These are phyloP conservation scores for Drosophila conformis DNA, from an alignment of 2,888 invertebrate genomes.

Conservation along the genomic window DNA sequence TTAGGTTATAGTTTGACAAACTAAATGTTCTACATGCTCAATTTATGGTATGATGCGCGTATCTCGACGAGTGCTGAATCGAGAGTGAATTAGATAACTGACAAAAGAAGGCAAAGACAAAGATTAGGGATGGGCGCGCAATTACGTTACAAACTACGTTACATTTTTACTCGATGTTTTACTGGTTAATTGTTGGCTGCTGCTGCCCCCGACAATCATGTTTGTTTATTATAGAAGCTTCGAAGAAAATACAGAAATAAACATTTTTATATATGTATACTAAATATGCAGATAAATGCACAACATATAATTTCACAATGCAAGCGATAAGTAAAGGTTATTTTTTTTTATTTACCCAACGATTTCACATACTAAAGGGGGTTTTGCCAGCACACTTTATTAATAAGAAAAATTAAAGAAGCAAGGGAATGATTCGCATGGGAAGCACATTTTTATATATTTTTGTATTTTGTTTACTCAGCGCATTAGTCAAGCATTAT, in stretches of 20 bases:
- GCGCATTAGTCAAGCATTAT: constrained; percentile 22
- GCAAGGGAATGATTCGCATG: constrained; percentile 15
- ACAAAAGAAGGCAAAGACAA: too few species aligned
- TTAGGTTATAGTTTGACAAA: too few species aligned
- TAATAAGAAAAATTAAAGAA: not conserved
- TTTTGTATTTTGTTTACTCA: not conserved
- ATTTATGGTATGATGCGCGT: too few species aligned
- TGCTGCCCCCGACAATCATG: too few species aligned
- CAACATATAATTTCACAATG: not conserved
- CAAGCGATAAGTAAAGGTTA: not conserved
- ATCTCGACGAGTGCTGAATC: too few species aligned
- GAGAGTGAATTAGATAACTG: too few species aligned
- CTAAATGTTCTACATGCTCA: too few species aligned
- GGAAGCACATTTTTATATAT: constrained; percentile 28
- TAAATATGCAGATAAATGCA: not conserved
- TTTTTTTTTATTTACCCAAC: not conserved
- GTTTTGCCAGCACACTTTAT: not conserved
- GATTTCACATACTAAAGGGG: constrained; percentile 5
- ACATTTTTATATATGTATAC: too few species aligned
- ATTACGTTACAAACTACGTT: too few species aligned
- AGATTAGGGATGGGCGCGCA: too few species aligned
- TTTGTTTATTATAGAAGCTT: not conserved
- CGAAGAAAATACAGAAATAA: not conserved
- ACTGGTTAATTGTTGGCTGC: too few species aligned
- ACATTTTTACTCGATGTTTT: too few species aligned